Conservation (phyloP, 2,113 vertebrate genomes). For the Passer domesticus region DNA sequence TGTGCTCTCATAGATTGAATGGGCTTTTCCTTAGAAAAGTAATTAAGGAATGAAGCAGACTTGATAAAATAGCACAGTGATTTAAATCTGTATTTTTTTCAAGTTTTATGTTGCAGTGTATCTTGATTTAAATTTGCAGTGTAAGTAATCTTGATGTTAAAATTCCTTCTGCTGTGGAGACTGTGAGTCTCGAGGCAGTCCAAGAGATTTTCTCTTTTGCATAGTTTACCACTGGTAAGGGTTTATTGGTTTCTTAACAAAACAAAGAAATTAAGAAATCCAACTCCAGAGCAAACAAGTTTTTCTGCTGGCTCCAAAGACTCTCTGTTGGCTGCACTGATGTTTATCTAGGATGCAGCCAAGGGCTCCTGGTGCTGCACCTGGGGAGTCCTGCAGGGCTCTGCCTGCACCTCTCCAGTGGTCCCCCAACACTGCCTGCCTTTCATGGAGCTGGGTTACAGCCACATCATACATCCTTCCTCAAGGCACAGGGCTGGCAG, state of each 20-base stretch:
- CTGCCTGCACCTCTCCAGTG: neutral
- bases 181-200: neutral
- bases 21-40: slow-evolving; percentile 2
- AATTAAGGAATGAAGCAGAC: neutral
- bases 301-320: neutral
- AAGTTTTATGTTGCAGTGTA: neutral
- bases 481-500: neutral
- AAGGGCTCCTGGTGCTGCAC: neutral
- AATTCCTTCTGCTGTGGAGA: neutral
- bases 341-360: neutral
- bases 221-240: neutral
- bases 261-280: neutral
- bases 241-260: slow-evolving; percentile 9
- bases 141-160: neutral
- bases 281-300: neutral
- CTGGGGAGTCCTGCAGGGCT: neutral
- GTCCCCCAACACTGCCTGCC: neutral
- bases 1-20: neutral
- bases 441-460: neutral
- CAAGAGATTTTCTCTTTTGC: neutral
- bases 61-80: neutral
- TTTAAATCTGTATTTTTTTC: neutral
- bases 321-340: neutral
- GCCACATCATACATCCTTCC: neutral
- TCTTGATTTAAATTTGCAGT: neutral